Percentiles rank a stretch among this genome's conserved stretches.
phyloP scores from a whole-genome alignment of 2,113 vertebrate species.

The Excalfactoria chinensis region DNA sequence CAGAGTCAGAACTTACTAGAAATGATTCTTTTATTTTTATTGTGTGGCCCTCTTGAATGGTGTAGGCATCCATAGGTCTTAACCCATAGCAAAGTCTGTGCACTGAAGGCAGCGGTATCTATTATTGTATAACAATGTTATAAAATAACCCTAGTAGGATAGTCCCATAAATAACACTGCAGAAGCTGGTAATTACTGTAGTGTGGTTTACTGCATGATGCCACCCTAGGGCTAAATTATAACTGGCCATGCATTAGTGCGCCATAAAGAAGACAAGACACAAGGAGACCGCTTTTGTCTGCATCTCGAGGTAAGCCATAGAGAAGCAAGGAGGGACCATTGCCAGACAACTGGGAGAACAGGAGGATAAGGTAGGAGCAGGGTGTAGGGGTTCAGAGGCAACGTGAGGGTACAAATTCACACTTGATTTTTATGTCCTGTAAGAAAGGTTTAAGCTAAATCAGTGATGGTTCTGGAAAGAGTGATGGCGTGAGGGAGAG shows the following conservation, averaged over 20 bases:
- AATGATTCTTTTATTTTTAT: slow-evolving; percentile 80
- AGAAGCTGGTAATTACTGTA: slow-evolving; percentile 58
- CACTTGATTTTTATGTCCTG: background rate
- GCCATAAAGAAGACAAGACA: background rate
- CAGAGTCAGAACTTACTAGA: slow-evolving; percentile 87
- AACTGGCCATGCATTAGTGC: background rate
- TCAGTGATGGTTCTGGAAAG: background rate
- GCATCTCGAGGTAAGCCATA: fast-evolving
- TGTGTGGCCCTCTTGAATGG: slow-evolving; percentile 63
- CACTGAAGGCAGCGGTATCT: slow-evolving; percentile 62
- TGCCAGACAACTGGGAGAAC: background rate
- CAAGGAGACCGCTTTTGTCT: background rate
- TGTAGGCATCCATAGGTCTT: slow-evolving; percentile 63
- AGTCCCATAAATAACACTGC: slow-evolving; percentile 66
- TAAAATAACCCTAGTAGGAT: slow-evolving; percentile 65
- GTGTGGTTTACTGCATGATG: slow-evolving; percentile 53
- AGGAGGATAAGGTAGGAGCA: background rate
- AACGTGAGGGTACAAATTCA: fast-evolving
- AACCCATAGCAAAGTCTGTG: slow-evolving; percentile 54
- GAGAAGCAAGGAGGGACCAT: background rate
- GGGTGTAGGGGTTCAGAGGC: background rate
- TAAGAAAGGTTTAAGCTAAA: background rate
- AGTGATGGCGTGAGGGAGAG: background rate
- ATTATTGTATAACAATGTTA: slow-evolving; percentile 58
- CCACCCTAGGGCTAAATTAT: slow-evolving; percentile 31